Conservation (phyloP, 2,113 vertebrate species). For the Cyanocitta stelleri region DNA sequence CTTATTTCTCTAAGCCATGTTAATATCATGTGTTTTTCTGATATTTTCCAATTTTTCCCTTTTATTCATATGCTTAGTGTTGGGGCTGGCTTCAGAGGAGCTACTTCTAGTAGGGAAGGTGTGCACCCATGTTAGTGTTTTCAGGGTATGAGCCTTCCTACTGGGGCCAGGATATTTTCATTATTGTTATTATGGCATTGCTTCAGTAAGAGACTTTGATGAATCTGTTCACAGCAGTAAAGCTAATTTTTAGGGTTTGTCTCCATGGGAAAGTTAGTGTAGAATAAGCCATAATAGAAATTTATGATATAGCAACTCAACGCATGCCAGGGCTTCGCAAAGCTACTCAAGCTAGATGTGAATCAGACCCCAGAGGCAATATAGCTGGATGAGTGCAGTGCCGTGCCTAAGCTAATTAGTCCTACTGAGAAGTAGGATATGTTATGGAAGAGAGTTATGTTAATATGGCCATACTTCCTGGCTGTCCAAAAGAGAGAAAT, state of each 20-base stretch:
- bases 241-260: conserved; percentile 34
- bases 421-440: not conserved
- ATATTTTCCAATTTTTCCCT: not conserved
- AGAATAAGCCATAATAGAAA: not conserved
- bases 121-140: not conserved
- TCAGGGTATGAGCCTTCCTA: not conserved
- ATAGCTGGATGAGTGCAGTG: not conserved
- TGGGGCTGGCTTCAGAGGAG: not conserved
- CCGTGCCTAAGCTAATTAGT: conserved; percentile 35
- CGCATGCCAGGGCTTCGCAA: not conserved
- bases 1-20: not conserved
- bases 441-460: not conserved
- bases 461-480: not conserved
- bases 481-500: not conserved
- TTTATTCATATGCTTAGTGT: not conserved
- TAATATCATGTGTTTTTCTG: not conserved
- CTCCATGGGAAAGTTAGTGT: not conserved
- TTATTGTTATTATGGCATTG: not conserved
- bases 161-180: not conserved
- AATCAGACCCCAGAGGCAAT: not conserved
- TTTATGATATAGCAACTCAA: not conserved
- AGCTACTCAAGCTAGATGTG: not conserved
- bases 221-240: not conserved
- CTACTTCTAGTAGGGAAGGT: not conserved
- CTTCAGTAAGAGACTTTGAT: not conserved